phyloP scores from a whole-genome alignment of 2,113 vertebrate species.

The Cottus gobio region DNA sequence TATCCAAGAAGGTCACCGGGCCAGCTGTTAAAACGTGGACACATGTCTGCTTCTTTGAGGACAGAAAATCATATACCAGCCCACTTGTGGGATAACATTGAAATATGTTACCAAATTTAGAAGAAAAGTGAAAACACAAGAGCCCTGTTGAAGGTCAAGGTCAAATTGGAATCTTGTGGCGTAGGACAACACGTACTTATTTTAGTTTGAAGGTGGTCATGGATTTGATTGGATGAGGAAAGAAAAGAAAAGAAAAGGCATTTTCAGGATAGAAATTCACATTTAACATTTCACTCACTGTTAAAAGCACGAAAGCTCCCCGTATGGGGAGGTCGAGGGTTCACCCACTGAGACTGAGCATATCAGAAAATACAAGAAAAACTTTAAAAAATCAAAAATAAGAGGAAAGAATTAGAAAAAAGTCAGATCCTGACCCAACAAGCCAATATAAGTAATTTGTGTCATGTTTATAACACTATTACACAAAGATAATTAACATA shows the following conservation, averaged over 20 bases:
- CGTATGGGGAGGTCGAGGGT: no score
- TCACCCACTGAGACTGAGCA: no score
- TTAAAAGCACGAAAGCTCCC: no score
- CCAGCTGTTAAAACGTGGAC: constrained; percentile 41
- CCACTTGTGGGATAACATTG: background rate
- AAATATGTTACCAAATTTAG: constrained; percentile 7
- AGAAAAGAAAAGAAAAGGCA: background rate
- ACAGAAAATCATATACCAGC: background rate
- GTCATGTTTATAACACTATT: no score
- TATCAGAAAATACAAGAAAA: no score
- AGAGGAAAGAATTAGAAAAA: no score
- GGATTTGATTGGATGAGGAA: background rate
- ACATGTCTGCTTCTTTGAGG: constrained; percentile 15
- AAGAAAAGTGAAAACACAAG: background rate
- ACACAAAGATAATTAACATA: no score
- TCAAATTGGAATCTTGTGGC: constrained; percentile 3
- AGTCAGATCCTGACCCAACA: no score
- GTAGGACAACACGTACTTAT: background rate
- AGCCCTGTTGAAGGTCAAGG: background rate
- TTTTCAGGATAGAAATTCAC: background rate
- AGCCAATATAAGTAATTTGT: no score
- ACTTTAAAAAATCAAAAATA: no score
- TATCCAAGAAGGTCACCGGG: constrained; percentile 33
- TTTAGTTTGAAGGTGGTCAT: background rate
- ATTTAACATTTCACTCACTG: background rate